Evolutionary conservation across 1,140 invertebrate genomes (phyloP), one percentile per base, ranked within the genome.

Genomic region (Drosophila auraria): DNA sequence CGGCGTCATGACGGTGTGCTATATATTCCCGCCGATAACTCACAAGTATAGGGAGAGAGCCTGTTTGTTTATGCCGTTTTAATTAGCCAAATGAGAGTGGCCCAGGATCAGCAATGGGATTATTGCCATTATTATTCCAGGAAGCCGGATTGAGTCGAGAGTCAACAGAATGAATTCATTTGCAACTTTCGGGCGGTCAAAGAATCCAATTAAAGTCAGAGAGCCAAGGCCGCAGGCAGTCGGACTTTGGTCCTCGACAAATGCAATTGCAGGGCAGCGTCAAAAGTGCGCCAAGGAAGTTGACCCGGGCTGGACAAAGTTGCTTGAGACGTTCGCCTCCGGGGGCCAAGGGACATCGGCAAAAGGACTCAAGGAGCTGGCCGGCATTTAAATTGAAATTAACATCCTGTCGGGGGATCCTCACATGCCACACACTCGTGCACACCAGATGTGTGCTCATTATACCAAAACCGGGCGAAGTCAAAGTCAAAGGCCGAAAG

Each of bases 371-470:
- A 87, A 89, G 73, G 84, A 74, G 66, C 62, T 78, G 82, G 65
- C 62, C 60, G 78, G 83, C 83, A 89, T 84, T 87, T 81, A 89
- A 87, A 87, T 89, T 87, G 84, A 87, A 87, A 89, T 87, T 89
- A 87, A 87, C 84, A 87, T 87, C 84, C 84, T 87, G 84, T 87
- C 73, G 61, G 54, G 45, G 58, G 53, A 61, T 61, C 49, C 61
- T 61, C 74, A 50, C 53, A 78, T 70, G 50, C 23, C 53, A 38
- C 53, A 42, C 42, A 42, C 40, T 57, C 56, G 68, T 20, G 20
- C 61, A 53, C 60, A 57, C 50, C 54, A 70, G 51, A 81, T 87
- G 59, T 89, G 71, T 57, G 79, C 84, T 89, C 83, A 87, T 87
- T 87, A 87, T 87, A 71, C 62, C 63, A 64, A 56, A 56, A 38